These are phyloP conservation scores for Pristionchus japonicus DNA, from an alignment of 2,888 invertebrate genomes.

Conservation along the genomic window DNA sequence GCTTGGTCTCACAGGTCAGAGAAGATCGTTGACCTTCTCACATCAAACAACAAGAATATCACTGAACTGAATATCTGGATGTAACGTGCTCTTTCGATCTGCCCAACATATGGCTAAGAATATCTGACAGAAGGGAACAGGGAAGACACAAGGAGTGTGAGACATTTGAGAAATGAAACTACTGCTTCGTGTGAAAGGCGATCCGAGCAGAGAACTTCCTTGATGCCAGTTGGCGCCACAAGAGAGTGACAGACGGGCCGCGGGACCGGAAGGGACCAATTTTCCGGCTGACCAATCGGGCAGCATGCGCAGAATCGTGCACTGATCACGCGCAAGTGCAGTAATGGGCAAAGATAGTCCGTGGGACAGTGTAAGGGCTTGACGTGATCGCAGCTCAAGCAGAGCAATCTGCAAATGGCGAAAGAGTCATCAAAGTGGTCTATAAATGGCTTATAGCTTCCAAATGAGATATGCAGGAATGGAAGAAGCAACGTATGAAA, in stretches of 20 bases:
- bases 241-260: not conserved
- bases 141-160: not conserved
- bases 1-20: too few relatives aligned
- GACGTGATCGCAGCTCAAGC: not conserved
- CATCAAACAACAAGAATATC: too few relatives aligned
- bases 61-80: not conserved
- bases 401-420: not conserved
- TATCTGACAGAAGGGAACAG: not conserved
- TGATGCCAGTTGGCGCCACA: not conserved
- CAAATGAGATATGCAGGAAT: not conserved
- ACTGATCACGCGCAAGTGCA: not conserved
- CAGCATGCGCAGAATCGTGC: not conserved
- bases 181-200: not conserved
- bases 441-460: not conserved
- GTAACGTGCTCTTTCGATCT: not conserved
- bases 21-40: too few relatives aligned
- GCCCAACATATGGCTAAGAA: not conserved
- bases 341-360: not conserved
- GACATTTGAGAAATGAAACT: not conserved
- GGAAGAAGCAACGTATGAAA: not conserved
- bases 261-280: not conserved
- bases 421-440: not conserved
- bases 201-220: constrained; percentile 7
- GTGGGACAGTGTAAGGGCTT: not conserved
- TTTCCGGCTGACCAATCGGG: not conserved